These are phyloP conservation scores for Trypoxylon attenuatum DNA, from an alignment of 2,888 invertebrate species.

Conservation along the genomic window DNA sequence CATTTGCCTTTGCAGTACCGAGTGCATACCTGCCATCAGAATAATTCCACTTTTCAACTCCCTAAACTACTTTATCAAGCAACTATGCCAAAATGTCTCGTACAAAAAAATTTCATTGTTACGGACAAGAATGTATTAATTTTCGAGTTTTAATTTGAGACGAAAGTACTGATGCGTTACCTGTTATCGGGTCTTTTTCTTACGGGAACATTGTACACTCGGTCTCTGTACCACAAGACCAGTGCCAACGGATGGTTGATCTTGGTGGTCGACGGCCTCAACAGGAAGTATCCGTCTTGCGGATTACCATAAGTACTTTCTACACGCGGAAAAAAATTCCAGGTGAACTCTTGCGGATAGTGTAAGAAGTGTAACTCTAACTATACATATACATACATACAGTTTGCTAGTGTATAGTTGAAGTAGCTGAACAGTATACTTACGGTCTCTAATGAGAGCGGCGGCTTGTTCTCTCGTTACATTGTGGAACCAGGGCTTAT, in stretches of 20 bases:
- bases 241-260: constrained; percentile 72
- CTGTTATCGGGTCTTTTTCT: constrained; percentile 70
- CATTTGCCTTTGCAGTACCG: constrained; percentile 71
- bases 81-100: background rate
- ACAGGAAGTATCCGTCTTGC: constrained; percentile 71
- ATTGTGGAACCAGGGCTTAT: constrained; percentile 70
- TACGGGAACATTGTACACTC: constrained; percentile 72
- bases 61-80: background rate
- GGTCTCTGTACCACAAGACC: constrained; percentile 70
- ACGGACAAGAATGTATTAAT: background rate
- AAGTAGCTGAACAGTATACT: constrained; percentile 26
- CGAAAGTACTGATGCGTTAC: constrained; percentile 50
- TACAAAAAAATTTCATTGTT: constrained; percentile 4
- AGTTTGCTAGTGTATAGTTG: background rate
- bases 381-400: background rate
- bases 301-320: constrained; percentile 62
- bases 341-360: background rate
- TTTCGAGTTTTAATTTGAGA: background rate
- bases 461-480: constrained; percentile 67
- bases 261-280: constrained; percentile 71
- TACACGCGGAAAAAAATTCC: constrained; percentile 6
- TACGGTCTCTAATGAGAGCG: constrained; percentile 67
- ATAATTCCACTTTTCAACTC: background rate
- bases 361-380: background rate
- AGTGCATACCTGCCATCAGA: constrained; percentile 67